Percentiles rank a stretch among this genome's conserved stretches.
Evolutionary conservation across 1,140 invertebrate species (phyloP).

Genomic region (Zaprionus gabonicus): DNA sequence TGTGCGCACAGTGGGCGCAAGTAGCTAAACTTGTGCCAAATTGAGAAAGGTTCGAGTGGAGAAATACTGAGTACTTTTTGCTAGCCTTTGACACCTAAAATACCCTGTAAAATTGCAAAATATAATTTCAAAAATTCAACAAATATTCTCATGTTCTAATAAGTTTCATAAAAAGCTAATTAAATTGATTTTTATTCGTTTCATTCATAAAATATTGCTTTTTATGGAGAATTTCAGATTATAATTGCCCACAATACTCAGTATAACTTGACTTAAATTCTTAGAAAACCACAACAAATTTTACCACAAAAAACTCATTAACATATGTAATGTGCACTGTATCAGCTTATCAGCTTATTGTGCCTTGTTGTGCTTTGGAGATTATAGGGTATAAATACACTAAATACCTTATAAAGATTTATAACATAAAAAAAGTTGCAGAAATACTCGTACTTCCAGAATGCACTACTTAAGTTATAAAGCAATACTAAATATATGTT

Average conservation of each 20-base stretch:
- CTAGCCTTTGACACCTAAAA: not conserved
- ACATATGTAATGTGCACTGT: too few species aligned
- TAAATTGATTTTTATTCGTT: not conserved
- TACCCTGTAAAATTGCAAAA: not conserved
- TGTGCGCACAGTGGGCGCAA: not conserved
- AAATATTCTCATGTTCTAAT: too few species aligned
- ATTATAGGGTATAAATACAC: too few species aligned
- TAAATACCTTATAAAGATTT: too few species aligned
- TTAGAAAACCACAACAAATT: not conserved
- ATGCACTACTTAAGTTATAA: too few species aligned
- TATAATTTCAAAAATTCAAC: too few species aligned
- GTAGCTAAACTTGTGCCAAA: not conserved
- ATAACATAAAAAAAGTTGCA: too few species aligned
- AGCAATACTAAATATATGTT: accelerated
- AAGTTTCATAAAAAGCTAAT: not conserved
- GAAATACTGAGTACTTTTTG: not conserved
- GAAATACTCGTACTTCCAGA: too few species aligned
- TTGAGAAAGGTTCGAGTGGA: not conserved
- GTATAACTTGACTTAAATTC: not conserved
- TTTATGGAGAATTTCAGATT: not conserved
- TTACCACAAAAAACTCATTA: too few species aligned
- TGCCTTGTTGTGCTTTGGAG: too few species aligned
- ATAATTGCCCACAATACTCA: not conserved
- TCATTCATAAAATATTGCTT: too few species aligned
- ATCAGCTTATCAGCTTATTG: too few species aligned